Base-by-base conservation (phyloP, 2,797 vertebrate genomes). In the Alectoris magna region DNA sequence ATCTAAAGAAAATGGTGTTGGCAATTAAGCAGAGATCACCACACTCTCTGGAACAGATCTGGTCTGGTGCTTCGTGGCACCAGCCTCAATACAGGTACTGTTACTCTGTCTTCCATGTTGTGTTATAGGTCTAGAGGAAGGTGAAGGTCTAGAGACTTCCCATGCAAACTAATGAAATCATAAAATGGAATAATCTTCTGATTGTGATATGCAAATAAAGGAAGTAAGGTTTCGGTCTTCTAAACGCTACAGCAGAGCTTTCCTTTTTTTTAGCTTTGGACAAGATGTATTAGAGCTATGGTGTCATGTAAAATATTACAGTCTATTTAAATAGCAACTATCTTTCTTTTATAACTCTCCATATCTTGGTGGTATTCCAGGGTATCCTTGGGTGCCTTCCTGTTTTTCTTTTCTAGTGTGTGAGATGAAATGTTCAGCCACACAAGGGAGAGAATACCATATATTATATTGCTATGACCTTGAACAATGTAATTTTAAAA, bases 401-500 rank as follows among this genome's bases (percentile, higher is more conserved):
- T 81, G 71, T 84, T 78, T 92, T 90, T 58, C 67, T 93, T 84
- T 70, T 39, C 56, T 46, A 27, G 26, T 27, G 14, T 84, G 15
- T 71, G 44, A 71, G 74, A 71, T 74, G 58, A 91, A 66, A 87
- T 69, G 10, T 90, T 64, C 53, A 87, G 21, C 62, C 64, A 34
- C 38, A 82, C 83, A 93, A 88, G 91, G 38, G 34, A 82, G 21
- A 88, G 10, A 51, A 29, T 95, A 63, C 79, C 34, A 58, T 88
- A 74, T 71, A 76, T 73, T 75, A 60, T 82, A 67, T 71, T 90
- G 34, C 70, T 79, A 79, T 87, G 41, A 9, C 56, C 44, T 84
- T 88, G 64, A 92, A 92, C 74, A 96, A 76, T 71, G 53, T 46
- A 78, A 79, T 88, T 79, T 90, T 19, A 2, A 64, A 82, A 94